Conservation (phyloP, 2,888 invertebrate species). For the Andrena bucephala region DNA sequence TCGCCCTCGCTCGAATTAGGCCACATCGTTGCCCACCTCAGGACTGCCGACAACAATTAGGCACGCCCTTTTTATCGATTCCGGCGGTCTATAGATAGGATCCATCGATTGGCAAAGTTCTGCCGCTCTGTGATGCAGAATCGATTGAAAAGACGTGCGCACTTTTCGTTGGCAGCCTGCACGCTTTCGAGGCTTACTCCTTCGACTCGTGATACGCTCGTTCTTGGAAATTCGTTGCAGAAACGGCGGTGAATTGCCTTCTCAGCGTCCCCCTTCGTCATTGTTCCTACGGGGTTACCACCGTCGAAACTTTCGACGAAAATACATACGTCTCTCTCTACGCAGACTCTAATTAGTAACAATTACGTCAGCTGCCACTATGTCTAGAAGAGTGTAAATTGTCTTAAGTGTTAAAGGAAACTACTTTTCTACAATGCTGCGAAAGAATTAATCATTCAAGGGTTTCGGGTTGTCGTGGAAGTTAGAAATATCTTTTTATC, state of each 20-base stretch:
- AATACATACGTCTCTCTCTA: slow-evolving; percentile 45
- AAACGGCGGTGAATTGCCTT: slow-evolving; percentile 15
- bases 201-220: slow-evolving; percentile 38
- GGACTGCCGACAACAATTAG: slow-evolving; percentile 14
- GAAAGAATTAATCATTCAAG: slow-evolving; percentile 51
- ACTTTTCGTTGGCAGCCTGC: slow-evolving; percentile 3
- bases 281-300: slow-evolving; percentile 42
- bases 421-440: slow-evolving; percentile 62
- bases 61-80: slow-evolving; percentile 4
- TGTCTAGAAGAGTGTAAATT: slow-evolving; percentile 48
- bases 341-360: slow-evolving; percentile 52
- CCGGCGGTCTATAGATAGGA: background rate
- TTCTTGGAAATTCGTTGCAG: slow-evolving; percentile 66
- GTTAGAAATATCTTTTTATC: background rate
- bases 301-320: slow-evolving; percentile 49
- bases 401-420: slow-evolving; percentile 46
- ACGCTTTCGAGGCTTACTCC: background rate
- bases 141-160: slow-evolving; percentile 2
- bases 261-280: slow-evolving; percentile 16
- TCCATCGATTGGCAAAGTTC: background rate
- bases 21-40: slow-evolving; percentile 46
- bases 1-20: slow-evolving; percentile 56
- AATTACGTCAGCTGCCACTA: slow-evolving; percentile 62
- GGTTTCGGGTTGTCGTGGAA: slow-evolving; percentile 39
- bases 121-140: background rate